Evolutionary conservation across 2,888 invertebrate species (phyloP).

Genomic region (Notodonta ziczac): DNA sequence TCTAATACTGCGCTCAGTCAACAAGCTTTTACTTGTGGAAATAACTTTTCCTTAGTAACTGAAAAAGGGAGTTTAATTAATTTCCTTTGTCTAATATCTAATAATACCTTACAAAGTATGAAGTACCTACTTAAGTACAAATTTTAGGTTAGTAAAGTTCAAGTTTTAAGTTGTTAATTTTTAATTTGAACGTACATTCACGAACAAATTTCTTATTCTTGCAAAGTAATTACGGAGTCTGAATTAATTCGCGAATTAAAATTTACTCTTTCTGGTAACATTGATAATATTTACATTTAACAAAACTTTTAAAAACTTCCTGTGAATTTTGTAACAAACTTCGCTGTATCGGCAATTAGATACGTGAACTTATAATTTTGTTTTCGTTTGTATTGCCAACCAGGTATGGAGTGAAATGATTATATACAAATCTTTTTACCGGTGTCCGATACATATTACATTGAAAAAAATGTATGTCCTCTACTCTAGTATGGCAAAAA

Average conservation of each 20-base stretch:
- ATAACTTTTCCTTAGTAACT: background rate
- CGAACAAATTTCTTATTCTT: background rate
- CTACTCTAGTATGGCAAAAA: too few species aligned
- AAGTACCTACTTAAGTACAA: background rate
- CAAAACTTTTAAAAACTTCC: slow-evolving; percentile 17
- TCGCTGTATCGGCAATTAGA: slow-evolving; percentile 6
- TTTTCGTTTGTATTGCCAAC: slow-evolving; percentile 4
- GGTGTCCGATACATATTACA: too few species aligned
- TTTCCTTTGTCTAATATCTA: too few species aligned
- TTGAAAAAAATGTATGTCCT: too few species aligned
- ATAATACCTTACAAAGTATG: too few species aligned
- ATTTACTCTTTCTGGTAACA: slow-evolving; percentile 12
- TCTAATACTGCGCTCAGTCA: slow-evolving; percentile 40
- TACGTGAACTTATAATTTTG: slow-evolving; percentile 1
- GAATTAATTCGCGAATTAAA: slow-evolving; percentile 13
- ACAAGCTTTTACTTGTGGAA: background rate
- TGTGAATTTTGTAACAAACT: slow-evolving; percentile 7
- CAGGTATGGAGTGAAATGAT: background rate
- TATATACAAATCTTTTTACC: slow-evolving; percentile 2
- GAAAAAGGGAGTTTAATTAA: too few species aligned
- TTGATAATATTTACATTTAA: slow-evolving; percentile 14
- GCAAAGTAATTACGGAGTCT: slow-evolving; percentile 1
- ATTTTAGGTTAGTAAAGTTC: background rate
- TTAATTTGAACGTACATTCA: background rate
- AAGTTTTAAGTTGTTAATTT: background rate